Evolutionary conservation across 2,113 vertebrate genomes (phyloP), one percentile per base, ranked within the genome.

Genomic region (Ophthalmotilapia sp.): DNA sequence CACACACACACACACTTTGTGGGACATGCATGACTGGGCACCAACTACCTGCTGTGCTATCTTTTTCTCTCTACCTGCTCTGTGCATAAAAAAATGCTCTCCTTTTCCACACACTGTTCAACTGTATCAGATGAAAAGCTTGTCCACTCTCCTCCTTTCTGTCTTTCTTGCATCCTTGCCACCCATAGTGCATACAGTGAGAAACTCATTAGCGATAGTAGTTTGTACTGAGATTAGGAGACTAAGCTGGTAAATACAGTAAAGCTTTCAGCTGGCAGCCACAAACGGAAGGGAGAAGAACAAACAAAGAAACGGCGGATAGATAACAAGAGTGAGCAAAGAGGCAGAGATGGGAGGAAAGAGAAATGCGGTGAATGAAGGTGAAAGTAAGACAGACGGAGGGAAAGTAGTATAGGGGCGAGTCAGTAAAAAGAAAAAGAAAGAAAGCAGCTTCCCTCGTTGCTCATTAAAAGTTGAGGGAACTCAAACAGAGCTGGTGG

Each of bases 381-480:
- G 89, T 82, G 83, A 84, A 89, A 84, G 79, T 38, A 29, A 84
- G 38, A 56, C 49, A 73, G 88, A 81, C 62, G 4, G 65, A 85
- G 3, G 31, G 31, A 91, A 54, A 87, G 87, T 84, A 85, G 83
- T 82, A 93, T 89, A 56, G 90, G 82, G 91, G 87, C 47, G 3
- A 77, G 87, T 90, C 80, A 45, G 90, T 86, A 79, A 68, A 85
- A 55, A 26, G 26, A 56, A 15, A 29, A 3, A 13, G 42, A 70
- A 73, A 87, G 73, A 92, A 88, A 89, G 85, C 56, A 21, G 65
- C 86, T 65, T 91, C 88, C 80, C 90, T 88, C 54, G 65, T 8
- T 91, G 86, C 91, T 95, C 93, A 95, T 95, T 95, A 94, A 95
- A 93, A 93, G 94, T 89, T 93, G 93, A 90, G 92, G 93, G 91